phyloP scores from a whole-genome alignment of 2,888 invertebrate species.

The Euzophera pinguis region DNA sequence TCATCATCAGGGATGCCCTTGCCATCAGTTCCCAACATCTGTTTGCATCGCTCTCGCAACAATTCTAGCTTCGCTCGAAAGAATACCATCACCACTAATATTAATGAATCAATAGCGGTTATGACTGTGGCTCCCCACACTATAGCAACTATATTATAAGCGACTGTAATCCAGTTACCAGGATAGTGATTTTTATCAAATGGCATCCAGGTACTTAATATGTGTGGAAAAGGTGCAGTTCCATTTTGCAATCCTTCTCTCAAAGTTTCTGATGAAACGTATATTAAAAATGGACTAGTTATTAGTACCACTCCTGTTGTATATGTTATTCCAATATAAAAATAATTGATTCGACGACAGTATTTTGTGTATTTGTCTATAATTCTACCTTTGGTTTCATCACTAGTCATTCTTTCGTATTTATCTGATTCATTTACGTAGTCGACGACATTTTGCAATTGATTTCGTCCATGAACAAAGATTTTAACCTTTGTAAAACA shows the following conservation, averaged over 20 bases:
- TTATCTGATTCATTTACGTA: slow-evolving; percentile 56
- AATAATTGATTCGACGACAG: slow-evolving; percentile 48
- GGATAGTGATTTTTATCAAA: slow-evolving; percentile 56
- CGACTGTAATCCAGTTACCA: slow-evolving; percentile 53
- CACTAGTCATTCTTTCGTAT: slow-evolving; percentile 45
- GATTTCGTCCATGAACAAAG: no score
- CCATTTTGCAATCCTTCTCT: slow-evolving; percentile 48
- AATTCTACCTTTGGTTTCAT: slow-evolving; percentile 35
- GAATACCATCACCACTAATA: slow-evolving; percentile 56
- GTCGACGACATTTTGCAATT: slow-evolving; percentile 14
- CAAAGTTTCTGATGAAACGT: slow-evolving; percentile 41
- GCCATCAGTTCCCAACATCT: slow-evolving; percentile 40
- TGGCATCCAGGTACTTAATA: slow-evolving; percentile 68
- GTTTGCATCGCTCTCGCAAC: slow-evolving; percentile 50
- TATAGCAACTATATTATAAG: slow-evolving; percentile 45
- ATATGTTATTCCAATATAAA: slow-evolving; percentile 42
- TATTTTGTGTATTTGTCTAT: slow-evolving; percentile 52
- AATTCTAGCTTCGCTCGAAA: slow-evolving; percentile 61
- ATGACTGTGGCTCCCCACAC: slow-evolving; percentile 48
- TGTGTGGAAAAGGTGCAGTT: slow-evolving; percentile 55
- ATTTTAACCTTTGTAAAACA: no score
- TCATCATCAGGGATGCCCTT: slow-evolving; percentile 30
- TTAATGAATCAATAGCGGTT: slow-evolving; percentile 50
- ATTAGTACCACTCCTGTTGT: slow-evolving; percentile 44
- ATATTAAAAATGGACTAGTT: slow-evolving; percentile 45